Evolutionary conservation across 2,888 invertebrate species (phyloP), one percentile per base, ranked within the genome.

Genomic region (Gibbula magus): DNA sequence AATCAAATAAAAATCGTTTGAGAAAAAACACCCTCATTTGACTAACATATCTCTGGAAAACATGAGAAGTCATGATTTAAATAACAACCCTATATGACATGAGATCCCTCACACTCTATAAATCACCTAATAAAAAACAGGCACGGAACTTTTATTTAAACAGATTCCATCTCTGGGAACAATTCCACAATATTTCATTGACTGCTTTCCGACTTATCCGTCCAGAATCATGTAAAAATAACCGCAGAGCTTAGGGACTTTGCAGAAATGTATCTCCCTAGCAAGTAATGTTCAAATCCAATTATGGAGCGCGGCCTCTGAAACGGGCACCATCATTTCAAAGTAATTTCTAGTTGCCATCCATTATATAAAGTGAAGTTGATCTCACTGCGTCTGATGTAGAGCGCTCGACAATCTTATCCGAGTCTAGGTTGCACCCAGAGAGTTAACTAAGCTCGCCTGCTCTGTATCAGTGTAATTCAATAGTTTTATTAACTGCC

Each of bases 261-360:
- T 29, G 61, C 25, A 29, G 61, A 61, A 61, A 61, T 25, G 61
- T 61, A 25, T 29, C 61, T 61, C 16, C 61, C 13, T 16, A 25
- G 20, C 61, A 13, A 61, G 61, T 61, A 61, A 61, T 61, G 61
- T 61, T 29, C 61, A 61, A 61, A 61, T 61, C 61, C 61, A 61
- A 61, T 61, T 61, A 61, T 29, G 61, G 29, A 29, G 16, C 16
- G 25, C 29, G 29, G 16, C 29, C 29, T 29, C 61, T 61, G 61
- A 61, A 61, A 61, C 61, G 29, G 18, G 61, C 45, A 45, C 29
- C 61, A 61, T 61, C 25, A 61, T 61, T 61, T 61, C 61, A 61
- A 61, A 61, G 61, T 61, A 61, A 61, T 61, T 25, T 61, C 61
- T 61, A 29, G 61, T 13, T 29, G 29, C 25, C 25, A 25, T 61